Evolutionary conservation across 2,797 vertebrate species (phyloP).

Genomic region (Toxotes lorentzi): DNA sequence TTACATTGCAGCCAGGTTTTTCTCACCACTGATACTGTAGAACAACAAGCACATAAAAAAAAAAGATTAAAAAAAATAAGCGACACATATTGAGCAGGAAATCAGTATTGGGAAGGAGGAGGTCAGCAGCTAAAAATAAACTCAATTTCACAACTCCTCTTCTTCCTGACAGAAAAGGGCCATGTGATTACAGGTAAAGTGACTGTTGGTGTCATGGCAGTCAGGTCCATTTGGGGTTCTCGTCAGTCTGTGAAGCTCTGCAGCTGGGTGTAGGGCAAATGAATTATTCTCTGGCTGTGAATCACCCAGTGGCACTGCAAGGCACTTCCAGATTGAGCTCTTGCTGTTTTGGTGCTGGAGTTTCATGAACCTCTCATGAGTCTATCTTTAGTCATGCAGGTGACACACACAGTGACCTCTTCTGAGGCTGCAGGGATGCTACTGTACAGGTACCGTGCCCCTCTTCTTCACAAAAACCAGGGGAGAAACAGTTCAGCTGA

Average conservation of each 20-base stretch:
- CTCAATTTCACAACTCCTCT: constrained; percentile 47
- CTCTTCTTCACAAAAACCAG: constrained; percentile 13
- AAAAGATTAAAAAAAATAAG: not conserved
- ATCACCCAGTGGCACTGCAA: constrained; percentile 15
- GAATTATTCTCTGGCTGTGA: constrained; percentile 58
- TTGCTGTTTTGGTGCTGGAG: not conserved
- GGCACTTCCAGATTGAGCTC: constrained; percentile 7
- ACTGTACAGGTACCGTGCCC: not conserved
- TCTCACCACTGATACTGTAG: not conserved
- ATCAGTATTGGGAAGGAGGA: not conserved
- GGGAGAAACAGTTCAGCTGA: constrained; percentile 12
- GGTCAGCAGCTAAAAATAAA: constrained; percentile 48
- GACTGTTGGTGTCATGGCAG: constrained; percentile 63
- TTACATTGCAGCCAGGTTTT: not conserved
- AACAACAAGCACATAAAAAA: not conserved
- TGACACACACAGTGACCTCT: constrained; percentile 14
- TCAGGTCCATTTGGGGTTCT: constrained; percentile 62
- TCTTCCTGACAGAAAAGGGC: constrained; percentile 48
- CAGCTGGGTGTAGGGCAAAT: constrained; percentile 61
- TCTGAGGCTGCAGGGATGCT: not conserved
- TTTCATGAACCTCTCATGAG: constrained; percentile 9
- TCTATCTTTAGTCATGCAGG: not conserved
- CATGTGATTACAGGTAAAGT: constrained; percentile 62
- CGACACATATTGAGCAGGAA: not conserved
- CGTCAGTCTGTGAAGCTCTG: constrained; percentile 49